Base-by-base conservation (phyloP, 2,888 invertebrate genomes). In the Tetranychus piercei region DNA sequence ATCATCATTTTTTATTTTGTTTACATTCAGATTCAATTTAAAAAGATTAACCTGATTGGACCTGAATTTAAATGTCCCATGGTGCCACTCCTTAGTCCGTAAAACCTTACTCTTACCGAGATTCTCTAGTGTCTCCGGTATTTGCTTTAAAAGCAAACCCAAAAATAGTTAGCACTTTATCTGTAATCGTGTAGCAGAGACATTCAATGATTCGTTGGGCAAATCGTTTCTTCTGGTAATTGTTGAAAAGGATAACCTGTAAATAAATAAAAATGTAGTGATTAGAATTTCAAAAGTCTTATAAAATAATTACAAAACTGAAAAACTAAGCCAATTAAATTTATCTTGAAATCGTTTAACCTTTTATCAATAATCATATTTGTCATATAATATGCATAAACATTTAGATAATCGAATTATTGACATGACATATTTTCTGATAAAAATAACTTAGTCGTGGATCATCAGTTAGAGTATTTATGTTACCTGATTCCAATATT, bases 91-190 rank as follows among this genome's bases (percentile, higher is more conserved):
- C n/a, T n/a, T n/a, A n/a, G n/a, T n/a, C n/a, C n/a, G n/a, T n/a
- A n/a, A n/a, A n/a, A n/a, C n/a, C n/a, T n/a, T n/a, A n/a, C n/a
- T n/a, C n/a, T n/a, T n/a, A n/a, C n/a, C n/a, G n/a, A n/a, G n/a
- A n/a, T 82, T 99, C 99, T 76, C 99, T 82, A 0, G 97, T 99
- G 81, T 99, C 97, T 0, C 94, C 96, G 0, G 99, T 99, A 82
- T 99, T 93, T 82, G 99, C 97, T 84, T 99, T 99, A 82, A 99
- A 99, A 0, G 99, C 93, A 83, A 99, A 99, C 0, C 99, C 99
- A 75, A 96, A 87, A 75, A 99, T 87, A 0, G 96, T 90, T 75
- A 99, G 92, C 34, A 90, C 89, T 82, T 99, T 99, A 80, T 92
- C 94, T 0, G 94, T 89, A 0, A 99, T 93, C 0, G 97, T 99